Evolutionary conservation across 2,888 invertebrate species (phyloP), one percentile per base, ranked within the genome.

Genomic region (Podotricha telesiphe): DNA sequence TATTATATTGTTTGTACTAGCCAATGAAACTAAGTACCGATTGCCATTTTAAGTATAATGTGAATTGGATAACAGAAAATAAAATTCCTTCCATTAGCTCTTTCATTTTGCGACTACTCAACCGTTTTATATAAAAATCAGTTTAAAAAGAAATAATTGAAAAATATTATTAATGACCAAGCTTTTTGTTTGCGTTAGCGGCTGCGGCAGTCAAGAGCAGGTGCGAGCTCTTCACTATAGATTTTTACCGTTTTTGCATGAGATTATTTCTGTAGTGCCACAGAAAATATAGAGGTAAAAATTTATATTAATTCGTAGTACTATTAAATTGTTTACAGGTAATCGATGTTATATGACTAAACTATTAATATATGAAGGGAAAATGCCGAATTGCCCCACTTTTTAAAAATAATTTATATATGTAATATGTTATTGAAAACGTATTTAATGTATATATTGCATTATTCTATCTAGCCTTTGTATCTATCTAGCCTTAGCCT

Each of bases 161-260:
- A 67, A 53, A 62, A 67, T 67, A 59, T 62, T 55, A 67, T 67
- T 67, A 67, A 67, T 67, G 67, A 55, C 34, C 62, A 53, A 45
- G 65, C 37, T 68, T 68, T 70, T 68, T 70, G 67, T 70, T 68
- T 68, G 55, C 65, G 70, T 61, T 67, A 61, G 70, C 47, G 67
- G 67, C 59, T 48, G 40, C 67, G 64, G 70, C 70, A 70, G 67
- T 70, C 67, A 67, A 64, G 67, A 59, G 53, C 70, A 70, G 70
- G 70, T 70, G 70, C 58, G 67, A 70, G 53, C 67, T 67, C 67
- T 61, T 51, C 61, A 53, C 61, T 61, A 67, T 50, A 53, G 51
- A 62, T 53, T 67, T 67, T 67, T 61, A 61, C 51, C 67, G 28
- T 50, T 67, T 67, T 67, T 67, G 61, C 42, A 50, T 51, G 59